phyloP scores from a whole-genome alignment of 2,797 vertebrate genomes.

The Pseudomugil tenellus region DNA sequence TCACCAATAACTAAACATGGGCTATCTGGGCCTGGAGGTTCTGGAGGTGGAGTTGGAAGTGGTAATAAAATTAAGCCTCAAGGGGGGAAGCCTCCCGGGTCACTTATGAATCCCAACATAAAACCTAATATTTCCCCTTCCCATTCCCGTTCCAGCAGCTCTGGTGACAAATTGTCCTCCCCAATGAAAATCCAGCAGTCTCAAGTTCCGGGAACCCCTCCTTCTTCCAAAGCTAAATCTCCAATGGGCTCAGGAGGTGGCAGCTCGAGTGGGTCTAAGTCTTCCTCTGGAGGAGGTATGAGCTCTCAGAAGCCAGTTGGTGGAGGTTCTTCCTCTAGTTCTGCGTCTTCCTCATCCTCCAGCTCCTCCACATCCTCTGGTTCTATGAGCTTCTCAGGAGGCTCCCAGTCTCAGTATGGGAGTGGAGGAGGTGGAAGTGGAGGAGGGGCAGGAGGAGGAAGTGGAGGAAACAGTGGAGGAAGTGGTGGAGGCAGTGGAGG shows the following conservation, averaged over 20 bases:
- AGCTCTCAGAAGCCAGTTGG: constrained; percentile 93
- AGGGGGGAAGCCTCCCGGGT: constrained; percentile 93
- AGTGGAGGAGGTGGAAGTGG: constrained; percentile 64
- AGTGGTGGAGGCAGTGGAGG: constrained; percentile 42
- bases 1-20: constrained; percentile 97
- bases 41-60: constrained; percentile 77
- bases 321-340: constrained; percentile 80
- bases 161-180: constrained; percentile 93
- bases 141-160: constrained; percentile 91
- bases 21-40: constrained; percentile 86
- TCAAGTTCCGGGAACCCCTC: constrained; percentile 92
- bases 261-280: constrained; percentile 90
- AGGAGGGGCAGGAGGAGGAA: constrained; percentile 41
- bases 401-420: constrained; percentile 84
- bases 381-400: constrained; percentile 79
- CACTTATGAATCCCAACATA: constrained; percentile 94
- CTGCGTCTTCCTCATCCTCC: constrained; percentile 78
- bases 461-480: constrained; percentile 41
- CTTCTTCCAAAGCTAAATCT: constrained; percentile 97
- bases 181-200: constrained; percentile 92
- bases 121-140: constrained; percentile 99
- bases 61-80: constrained; percentile 92
- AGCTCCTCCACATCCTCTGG: constrained; percentile 79
- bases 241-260: constrained; percentile 92
- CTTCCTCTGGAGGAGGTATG: constrained; percentile 89